Conservation (phyloP, 2,888 invertebrate genomes). For the Monoplex corrugatus region DNA sequence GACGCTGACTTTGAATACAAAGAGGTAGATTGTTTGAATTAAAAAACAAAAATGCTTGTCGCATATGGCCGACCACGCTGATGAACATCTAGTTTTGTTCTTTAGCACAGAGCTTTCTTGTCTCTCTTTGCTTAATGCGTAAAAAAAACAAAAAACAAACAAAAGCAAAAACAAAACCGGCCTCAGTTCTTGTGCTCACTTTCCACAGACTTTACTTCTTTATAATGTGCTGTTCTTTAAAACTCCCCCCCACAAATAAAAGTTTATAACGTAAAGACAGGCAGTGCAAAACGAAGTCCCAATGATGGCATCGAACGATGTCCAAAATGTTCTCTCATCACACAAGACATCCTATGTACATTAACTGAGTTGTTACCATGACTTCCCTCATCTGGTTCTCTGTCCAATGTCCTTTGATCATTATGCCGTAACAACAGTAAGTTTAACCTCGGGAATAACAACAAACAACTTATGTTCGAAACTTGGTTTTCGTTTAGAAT, state of each 20-base stretch:
- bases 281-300: not conserved
- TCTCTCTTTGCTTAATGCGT: not conserved
- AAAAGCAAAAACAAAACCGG: not conserved
- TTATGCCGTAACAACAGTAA: not conserved
- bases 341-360: not conserved
- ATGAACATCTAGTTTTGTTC: not conserved
- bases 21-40: slow-evolving; percentile 45
- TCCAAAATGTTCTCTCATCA: no score
- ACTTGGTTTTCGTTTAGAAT: not conserved
- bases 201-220: not conserved
- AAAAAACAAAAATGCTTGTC: slow-evolving; percentile 2
- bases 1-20: slow-evolving; percentile 40
- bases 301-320: no score
- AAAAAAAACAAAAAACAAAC: not conserved
- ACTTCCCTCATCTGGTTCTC: not conserved
- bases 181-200: not conserved
- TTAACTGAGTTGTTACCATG: not conserved
- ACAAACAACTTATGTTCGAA: no score
- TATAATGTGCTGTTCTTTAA: not conserved
- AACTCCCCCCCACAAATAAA: no score
- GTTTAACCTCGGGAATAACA: not conserved
- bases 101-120: not conserved
- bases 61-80: not conserved
- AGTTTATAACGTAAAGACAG: not conserved
- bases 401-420: not conserved